Evolutionary conservation across 2,113 vertebrate species (phyloP), one percentile per base, ranked within the genome.

Genomic region (Chamaetylas fuelleborni): DNA sequence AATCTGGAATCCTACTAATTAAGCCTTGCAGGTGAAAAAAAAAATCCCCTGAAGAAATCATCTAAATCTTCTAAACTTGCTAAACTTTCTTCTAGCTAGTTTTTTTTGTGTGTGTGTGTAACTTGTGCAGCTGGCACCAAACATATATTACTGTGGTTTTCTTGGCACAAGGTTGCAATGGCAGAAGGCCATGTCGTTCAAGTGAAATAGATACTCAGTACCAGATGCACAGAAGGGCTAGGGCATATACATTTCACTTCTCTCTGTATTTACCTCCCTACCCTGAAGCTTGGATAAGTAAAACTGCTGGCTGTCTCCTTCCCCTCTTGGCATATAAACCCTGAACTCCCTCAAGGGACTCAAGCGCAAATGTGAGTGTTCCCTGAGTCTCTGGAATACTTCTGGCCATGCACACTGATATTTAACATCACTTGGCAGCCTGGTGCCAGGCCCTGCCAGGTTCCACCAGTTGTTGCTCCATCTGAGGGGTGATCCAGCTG

Each of bases 1-100:
- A 86, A n/a, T 70, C 84, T 87, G 81, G 38, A 96, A 53, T 86
- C 22, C 58, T 80, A 53, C 45, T 95, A 95, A 92, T 82, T 90
- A 95, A 91, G 78, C 23, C 70, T 72, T 70, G 50, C 50, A 91
- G 81, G 62, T 91, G 15, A 77, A 80, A 74, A 80, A 69, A 72
- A 77, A 34, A 62, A 74, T 72, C 23, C 62, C 84, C 78, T 82
- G 14, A 73, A 85, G 89, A 87, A 92, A 95, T 76, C 5, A 57
- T 50, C 89, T 58, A 8, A 24, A 79, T 89, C 56, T 91, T 69
- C 73, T 80, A 65, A 92, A 90, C 54, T 80, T 82, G 48, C 31
- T 69, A 65, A 92, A 81, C 53, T 76, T 82, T 61, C 25, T 31
- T 54, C 50, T 58, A 67, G 74, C 61, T 78, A 65, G 38, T 12